Evolutionary conservation across 2,888 invertebrate genomes (phyloP), one percentile per base, ranked within the genome.

Genomic region (Actias luna): DNA sequence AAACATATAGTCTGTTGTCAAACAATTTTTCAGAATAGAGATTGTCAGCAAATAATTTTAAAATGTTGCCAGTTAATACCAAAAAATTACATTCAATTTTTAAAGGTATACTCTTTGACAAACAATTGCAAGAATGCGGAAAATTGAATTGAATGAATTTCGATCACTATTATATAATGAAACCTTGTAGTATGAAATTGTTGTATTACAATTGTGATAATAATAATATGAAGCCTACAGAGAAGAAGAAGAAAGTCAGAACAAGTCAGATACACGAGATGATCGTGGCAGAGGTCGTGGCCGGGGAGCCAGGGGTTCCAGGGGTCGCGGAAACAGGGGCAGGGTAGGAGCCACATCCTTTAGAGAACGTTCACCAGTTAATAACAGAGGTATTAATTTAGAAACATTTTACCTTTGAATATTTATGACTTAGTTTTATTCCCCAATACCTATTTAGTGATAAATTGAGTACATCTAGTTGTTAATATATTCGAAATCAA

Each of bases 311-410:
- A 33, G 61, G 25, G 61, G 78, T 35, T 72, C 67, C 1, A 64
- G 81, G 0, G 81, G 77, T 0, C 73, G 85, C 0, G 83, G 77
- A 0, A 69, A 12, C 1, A 66, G 81, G 0, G 80, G 78, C 1
- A 72, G 81, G n/a, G 80, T 78, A n/a, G 0, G 74, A 62, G 0
- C 74, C 76, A 0, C 42, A 42, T 70, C 68, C 63, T 92, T 83
- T 69, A 78, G 87, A 2, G 92, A 91, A 0, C 78, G 87, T 16
- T 86, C 89, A 4, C 87, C 87, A 0, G 83, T 84, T 68, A 77
- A 82, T 71, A 71, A 74, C 74, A 60, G 62, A 33, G 57, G n/a
- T 62, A 35, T 35, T 35, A 27, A 12, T 58, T 58, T 10, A 31
- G 50, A 33, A 33, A 5, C 33, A 5, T 33, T 33, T 33, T 33